A percentile compares a stretch with the other conserved stretches of the same genome.
Conservation (phyloP, 2,888 invertebrate species). For the Dione juno region DNA sequence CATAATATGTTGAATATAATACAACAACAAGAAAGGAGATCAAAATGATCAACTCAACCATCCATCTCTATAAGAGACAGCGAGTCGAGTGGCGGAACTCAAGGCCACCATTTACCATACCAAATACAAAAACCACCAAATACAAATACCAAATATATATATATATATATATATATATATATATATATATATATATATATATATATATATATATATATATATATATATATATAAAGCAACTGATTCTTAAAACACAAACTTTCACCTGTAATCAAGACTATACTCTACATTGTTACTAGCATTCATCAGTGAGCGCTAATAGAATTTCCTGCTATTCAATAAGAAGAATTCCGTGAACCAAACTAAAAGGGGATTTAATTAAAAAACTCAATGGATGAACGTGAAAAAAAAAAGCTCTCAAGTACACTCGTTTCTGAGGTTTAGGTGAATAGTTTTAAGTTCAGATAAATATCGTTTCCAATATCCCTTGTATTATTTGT, state of each 20-base stretch:
- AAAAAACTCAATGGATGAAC: conserved; percentile 29
- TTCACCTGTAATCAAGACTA: conserved; percentile 18
- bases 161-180: too few relatives aligned
- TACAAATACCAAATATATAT: too few relatives aligned
- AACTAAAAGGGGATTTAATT: conserved; percentile 37
- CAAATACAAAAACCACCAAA: too few relatives aligned
- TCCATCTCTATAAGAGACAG: too few relatives aligned
- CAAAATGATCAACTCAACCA: too few relatives aligned
- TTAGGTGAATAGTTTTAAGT: background rate
- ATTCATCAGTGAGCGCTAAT: conserved; percentile 30
- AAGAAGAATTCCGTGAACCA: conserved; percentile 19
- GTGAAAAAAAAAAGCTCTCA: conserved; percentile 28
- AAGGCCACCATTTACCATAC: too few relatives aligned
- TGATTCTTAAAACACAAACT: background rate
- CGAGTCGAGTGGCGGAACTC: background rate
- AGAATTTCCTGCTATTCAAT: conserved; percentile 24
- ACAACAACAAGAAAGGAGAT: too few relatives aligned
- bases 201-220: too few relatives aligned
- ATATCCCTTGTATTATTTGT: too few relatives aligned
- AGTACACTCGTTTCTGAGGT: conserved; percentile 7
- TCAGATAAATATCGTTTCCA: background rate
- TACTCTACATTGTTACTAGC: conserved; percentile 22
- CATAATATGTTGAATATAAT: too few relatives aligned
- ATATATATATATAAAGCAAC: too few relatives aligned
- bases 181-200: too few relatives aligned